Evolutionary conservation across 2,797 vertebrate species (phyloP).

Genomic region (Pangasius macronema): DNA sequence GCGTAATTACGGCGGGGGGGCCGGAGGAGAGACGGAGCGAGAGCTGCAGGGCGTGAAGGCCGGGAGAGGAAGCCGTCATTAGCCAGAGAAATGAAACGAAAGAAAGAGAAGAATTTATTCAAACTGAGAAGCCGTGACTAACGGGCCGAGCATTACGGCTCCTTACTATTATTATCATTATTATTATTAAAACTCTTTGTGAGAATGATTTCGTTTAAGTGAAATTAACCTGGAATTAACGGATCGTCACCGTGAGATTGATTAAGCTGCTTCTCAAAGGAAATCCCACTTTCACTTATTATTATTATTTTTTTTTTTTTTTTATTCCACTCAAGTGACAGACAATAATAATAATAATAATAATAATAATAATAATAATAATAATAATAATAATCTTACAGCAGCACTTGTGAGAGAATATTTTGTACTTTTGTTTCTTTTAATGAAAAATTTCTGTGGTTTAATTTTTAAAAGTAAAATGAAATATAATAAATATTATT

Average conservation of each 20-base stretch:
- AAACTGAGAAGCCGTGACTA: conserved; percentile 36
- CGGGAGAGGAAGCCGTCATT: conserved; percentile 83
- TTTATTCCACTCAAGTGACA: neutral
- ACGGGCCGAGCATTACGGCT: conserved; percentile 5
- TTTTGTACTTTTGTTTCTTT: neutral
- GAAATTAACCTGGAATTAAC: neutral
- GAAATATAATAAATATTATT: neutral
- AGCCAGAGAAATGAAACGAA: conserved; percentile 58
- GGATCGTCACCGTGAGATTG: neutral
- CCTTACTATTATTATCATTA: neutral
- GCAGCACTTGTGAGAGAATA: no score
- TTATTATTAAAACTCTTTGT: neutral
- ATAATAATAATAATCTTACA: no score
- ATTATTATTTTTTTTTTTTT: neutral
- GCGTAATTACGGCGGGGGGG: conserved; percentile 90
- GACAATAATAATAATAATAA: neutral
- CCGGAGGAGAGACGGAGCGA: conserved; percentile 56
- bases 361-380: no score
- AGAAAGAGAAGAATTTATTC: conserved; percentile 30
- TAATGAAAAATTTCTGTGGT: no score
- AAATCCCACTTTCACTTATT: neutral
- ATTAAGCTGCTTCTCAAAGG: neutral
- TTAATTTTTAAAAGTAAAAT: neutral
- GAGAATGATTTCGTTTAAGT: neutral
- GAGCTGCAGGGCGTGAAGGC: conserved; percentile 78